Conservation (phyloP, 2,888 invertebrate genomes). For the Platycheirus rosarum region DNA sequence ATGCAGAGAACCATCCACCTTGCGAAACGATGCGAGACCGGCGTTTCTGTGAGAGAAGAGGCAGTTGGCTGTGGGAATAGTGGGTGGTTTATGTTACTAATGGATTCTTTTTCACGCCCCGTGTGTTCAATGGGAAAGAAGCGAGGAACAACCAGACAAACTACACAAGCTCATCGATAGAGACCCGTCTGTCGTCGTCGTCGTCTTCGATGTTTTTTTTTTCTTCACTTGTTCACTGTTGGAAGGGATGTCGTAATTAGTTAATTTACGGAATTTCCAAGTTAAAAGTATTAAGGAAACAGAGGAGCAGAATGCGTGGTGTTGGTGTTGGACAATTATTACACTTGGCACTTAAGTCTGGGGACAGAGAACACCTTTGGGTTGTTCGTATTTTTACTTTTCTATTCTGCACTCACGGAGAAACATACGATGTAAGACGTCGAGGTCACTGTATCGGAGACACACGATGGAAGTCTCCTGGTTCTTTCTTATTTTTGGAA, state of each 20-base stretch:
- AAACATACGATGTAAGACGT: not conserved
- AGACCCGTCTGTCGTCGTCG: not conserved
- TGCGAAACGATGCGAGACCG: constrained; percentile 48
- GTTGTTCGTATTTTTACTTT: not conserved
- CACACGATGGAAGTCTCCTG: constrained; percentile 8
- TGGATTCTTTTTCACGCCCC: constrained; percentile 55
- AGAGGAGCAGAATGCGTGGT: not conserved
- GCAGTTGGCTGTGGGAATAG: constrained; percentile 25
- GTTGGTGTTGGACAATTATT: constrained; percentile 44
- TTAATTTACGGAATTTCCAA: constrained; percentile 39
- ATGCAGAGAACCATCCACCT: constrained; percentile 46
- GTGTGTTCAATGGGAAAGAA: constrained; percentile 45
- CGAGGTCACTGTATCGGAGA: not conserved
- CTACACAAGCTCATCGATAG: constrained; percentile 28
- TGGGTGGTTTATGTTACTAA: constrained; percentile 64
- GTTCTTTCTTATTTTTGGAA: constrained; percentile 20
- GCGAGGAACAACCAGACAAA: constrained; percentile 1
- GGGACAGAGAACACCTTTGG: not conserved
- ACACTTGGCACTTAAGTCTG: constrained; percentile 32
- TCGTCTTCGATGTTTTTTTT: constrained; percentile 4
- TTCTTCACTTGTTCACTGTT: not conserved
- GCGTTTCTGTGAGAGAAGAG: constrained; percentile 5
- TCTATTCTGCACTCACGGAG: not conserved
- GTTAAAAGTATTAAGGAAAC: constrained; percentile 50
- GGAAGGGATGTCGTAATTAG: constrained; percentile 50